Conservation (phyloP, 2,888 invertebrate species). For the Carpatolechia fugitivella region DNA sequence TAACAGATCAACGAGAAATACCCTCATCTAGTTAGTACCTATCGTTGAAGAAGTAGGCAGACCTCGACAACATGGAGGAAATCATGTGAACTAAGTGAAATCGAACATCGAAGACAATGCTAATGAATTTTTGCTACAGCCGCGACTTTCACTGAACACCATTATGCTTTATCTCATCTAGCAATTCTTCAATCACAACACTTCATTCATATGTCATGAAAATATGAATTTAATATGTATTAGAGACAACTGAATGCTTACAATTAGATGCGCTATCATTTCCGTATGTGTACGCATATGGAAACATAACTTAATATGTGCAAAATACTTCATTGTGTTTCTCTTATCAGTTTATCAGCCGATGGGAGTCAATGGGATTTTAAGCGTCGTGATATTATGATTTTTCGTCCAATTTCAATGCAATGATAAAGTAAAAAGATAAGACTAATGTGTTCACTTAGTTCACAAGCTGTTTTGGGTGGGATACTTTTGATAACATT, state of each 20-base stretch:
- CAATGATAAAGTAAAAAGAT: too few relatives aligned
- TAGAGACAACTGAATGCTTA: constrained; percentile 27
- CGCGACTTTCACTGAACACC: constrained; percentile 55
- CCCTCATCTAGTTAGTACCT: not conserved
- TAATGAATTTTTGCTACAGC: constrained; percentile 57
- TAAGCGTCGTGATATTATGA: too few relatives aligned
- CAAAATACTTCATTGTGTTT: not conserved
- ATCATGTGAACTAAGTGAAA: constrained; percentile 71
- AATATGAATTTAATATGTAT: constrained; percentile 28
- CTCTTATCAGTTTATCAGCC: not conserved
- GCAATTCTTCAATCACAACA: constrained; percentile 34
- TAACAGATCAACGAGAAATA: too few relatives aligned
- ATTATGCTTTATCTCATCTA: constrained; percentile 35
- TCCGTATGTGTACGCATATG: constrained; percentile 8
- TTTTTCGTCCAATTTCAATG: too few relatives aligned
- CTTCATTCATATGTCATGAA: constrained; percentile 39
- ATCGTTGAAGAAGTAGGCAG: not conserved
- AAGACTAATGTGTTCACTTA: too few relatives aligned
- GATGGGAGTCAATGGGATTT: too few relatives aligned
- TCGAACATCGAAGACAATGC: constrained; percentile 60
- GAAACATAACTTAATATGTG: not conserved
- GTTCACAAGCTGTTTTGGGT: too few relatives aligned
- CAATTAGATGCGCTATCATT: constrained; percentile 29
- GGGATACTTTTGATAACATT: too few relatives aligned
- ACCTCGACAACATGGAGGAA: constrained; percentile 36